Evolutionary conservation across 2,113 vertebrate species (phyloP).

Genomic region (Oreotrochilus melanogaster): DNA sequence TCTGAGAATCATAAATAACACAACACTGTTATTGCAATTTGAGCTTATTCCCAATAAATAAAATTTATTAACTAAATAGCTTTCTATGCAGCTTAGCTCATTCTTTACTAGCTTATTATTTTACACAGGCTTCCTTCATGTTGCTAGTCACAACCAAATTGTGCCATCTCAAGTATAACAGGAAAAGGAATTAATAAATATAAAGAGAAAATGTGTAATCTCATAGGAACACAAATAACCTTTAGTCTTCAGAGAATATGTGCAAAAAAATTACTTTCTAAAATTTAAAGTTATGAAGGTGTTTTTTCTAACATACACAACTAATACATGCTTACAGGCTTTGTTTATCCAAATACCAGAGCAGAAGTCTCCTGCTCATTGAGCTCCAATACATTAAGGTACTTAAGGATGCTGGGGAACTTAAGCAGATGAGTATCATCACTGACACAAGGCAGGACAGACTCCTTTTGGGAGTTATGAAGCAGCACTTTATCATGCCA

Average conservation of each 20-base stretch:
- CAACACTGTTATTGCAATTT: conserved; percentile 67
- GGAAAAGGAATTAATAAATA: background rate
- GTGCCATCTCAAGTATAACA: background rate
- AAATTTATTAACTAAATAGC: conserved; percentile 43
- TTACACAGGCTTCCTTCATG: background rate
- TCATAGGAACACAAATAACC: background rate
- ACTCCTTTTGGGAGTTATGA: background rate
- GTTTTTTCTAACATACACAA: background rate
- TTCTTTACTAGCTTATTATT: conserved; percentile 1
- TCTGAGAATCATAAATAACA: conserved; percentile 70
- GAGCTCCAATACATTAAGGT: background rate
- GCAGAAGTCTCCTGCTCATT: background rate
- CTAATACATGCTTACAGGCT: background rate
- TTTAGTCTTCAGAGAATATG: background rate
- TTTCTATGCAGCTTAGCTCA: background rate
- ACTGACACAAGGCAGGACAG: background rate
- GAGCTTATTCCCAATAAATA: conserved; percentile 58
- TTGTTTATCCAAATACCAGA: background rate
- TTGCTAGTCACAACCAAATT: conserved; percentile 1
- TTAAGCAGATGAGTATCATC: background rate
- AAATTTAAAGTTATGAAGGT: background rate
- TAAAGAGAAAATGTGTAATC: background rate
- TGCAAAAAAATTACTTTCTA: background rate
- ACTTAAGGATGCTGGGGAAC: background rate
- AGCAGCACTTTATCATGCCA: background rate